A percentile compares a stretch with the other conserved stretches of the same genome.
Conservation (phyloP, 1,140 invertebrate species). For the Drosophila sucinea region DNA sequence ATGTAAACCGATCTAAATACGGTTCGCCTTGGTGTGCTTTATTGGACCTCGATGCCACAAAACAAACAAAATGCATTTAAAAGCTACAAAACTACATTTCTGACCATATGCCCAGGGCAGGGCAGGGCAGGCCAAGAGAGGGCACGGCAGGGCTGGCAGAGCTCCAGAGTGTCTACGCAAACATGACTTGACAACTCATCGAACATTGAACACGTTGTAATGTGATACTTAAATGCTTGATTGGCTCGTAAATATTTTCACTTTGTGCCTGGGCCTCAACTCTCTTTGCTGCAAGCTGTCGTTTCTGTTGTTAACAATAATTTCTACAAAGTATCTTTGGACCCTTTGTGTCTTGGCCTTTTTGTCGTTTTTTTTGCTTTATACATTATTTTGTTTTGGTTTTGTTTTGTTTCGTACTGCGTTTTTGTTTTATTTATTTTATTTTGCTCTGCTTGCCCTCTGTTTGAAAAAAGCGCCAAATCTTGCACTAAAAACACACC, state of each 20-base stretch:
- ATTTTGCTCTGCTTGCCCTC: slow-evolving; percentile 44
- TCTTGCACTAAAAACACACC: slow-evolving; percentile 82
- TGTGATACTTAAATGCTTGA: slow-evolving; percentile 83
- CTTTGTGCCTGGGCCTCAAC: slow-evolving; percentile 50
- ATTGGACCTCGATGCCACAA: slow-evolving; percentile 63
- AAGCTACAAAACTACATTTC: slow-evolving; percentile 80
- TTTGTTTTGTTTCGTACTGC: no score
- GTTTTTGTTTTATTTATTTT: neutral
- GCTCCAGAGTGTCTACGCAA: slow-evolving; percentile 49
- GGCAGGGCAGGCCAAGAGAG: slow-evolving; percentile 9
- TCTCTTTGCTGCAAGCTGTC: slow-evolving; percentile 47
- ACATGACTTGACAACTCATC: slow-evolving; percentile 83
- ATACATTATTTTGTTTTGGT: slow-evolving; percentile 1
- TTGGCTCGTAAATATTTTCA: slow-evolving; percentile 83
- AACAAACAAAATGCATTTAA: slow-evolving; percentile 82
- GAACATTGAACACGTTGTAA: slow-evolving; percentile 83
- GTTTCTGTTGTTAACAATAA: slow-evolving; percentile 82
- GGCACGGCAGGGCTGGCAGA: slow-evolving; percentile 32
- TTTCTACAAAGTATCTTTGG: slow-evolving; percentile 80
- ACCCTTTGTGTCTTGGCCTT: slow-evolving; percentile 17
- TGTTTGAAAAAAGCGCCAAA: slow-evolving; percentile 80
- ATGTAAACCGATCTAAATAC: slow-evolving; percentile 82
- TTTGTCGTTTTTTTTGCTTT: slow-evolving; percentile 19
- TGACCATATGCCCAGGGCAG: slow-evolving; percentile 32
- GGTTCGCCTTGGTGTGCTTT: slow-evolving; percentile 58